Conservation (phyloP, 2,797 vertebrate species). For the Anguilla anguilla region DNA sequence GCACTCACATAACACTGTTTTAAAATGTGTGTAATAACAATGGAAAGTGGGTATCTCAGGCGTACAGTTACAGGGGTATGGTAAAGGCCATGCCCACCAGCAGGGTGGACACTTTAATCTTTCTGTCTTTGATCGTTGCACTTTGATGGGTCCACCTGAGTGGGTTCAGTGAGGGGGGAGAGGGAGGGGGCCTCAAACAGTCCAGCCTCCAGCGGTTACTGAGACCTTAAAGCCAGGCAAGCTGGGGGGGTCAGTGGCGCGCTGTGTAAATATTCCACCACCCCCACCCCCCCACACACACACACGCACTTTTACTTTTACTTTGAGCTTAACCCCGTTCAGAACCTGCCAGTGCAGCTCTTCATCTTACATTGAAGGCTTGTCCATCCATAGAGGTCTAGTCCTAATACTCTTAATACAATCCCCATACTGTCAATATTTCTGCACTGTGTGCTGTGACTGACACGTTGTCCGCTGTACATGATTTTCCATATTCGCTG, state of each 20-base stretch:
- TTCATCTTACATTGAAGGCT: neutral
- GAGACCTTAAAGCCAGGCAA: neutral
- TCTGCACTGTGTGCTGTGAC: neutral
- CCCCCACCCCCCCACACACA: neutral
- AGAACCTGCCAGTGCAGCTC: neutral
- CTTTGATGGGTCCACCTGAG: neutral
- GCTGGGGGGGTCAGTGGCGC: neutral
- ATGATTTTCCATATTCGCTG: neutral
- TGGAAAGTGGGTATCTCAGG: neutral
- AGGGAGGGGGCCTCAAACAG: neutral
- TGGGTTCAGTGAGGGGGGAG: neutral
- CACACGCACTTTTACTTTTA: neutral
- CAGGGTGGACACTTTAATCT: neutral
- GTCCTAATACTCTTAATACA: neutral
- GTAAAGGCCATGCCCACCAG: neutral
- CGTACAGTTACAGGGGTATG: neutral
- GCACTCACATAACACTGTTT: neutral
- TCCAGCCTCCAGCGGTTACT: neutral
- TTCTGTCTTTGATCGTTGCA: neutral
- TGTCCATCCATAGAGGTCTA: neutral
- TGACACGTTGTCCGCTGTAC: neutral
- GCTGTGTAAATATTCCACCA: neutral
- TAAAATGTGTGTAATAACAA: neutral
- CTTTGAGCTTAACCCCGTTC: neutral
- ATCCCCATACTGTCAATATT: neutral